Base-by-base conservation (phyloP, 1,140 invertebrate genomes). In the Drosophila rufa region DNA sequence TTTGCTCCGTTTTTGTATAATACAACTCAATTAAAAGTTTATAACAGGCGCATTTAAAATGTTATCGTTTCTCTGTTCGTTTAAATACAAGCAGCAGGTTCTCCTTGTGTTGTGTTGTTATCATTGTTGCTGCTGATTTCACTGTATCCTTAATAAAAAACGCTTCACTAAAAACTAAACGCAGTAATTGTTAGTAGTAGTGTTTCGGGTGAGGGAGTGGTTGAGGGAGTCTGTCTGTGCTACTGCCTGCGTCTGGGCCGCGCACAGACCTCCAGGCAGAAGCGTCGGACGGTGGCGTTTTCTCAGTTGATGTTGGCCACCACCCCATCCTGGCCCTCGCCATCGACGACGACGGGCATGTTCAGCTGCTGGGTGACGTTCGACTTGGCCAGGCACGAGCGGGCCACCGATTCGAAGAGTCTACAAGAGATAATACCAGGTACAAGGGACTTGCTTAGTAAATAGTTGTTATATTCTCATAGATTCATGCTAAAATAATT, bases 331-430 rank as follows among this genome's bases (percentile, higher is more conserved):
- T 91, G 82, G 53, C 79, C 91, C 53, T 92, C 91, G 36, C 74
- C 76, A 50, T 80, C 87, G 75, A 91, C 91, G 46, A 83, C 83
- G 48, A 85, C 89, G 43, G 91, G 83, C 79, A 89, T 82, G 36
- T 83, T 89, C 46, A 92, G 74, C 58, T 92, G 92, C 57, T 92
- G 92, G 27, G 74, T 85, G 56, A 91, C 79, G 64, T 91, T 91
- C 15, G 92, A 97, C 84, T 97, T 97, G 58, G 97, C 97, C 95
- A 98, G 97, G 93, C 98, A 99, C 0, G 98, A 98, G 62, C 97
- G 95, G 14, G 98, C 98, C 45, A 99, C 98, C 1, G 97, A 98
- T 92, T 98, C 98, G 93, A 99, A 98, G 76, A 99, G 94, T 91
- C 96, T 97, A 92, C 27, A 95, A 94, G 51, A 59, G 15, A 17